phyloP scores from a whole-genome alignment of 2,888 invertebrate genomes.

The Perizoma affinitatum region DNA sequence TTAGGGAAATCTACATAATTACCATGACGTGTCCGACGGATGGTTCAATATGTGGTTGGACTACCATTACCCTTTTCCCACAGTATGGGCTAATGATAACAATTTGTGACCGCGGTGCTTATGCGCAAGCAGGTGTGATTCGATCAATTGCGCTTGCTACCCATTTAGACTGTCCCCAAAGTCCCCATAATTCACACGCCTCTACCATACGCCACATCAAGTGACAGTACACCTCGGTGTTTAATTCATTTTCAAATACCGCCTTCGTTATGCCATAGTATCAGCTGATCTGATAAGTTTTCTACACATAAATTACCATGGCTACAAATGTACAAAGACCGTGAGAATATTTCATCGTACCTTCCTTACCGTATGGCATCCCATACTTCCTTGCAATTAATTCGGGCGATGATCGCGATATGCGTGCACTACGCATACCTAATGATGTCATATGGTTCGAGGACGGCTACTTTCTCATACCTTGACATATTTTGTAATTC shows the following conservation, averaged over 20 bases:
- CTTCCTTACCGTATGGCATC: slow-evolving; percentile 71
- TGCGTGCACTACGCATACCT: slow-evolving; percentile 65
- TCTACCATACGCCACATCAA: slow-evolving; percentile 32
- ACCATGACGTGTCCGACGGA: slow-evolving; percentile 35
- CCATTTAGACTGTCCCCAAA: slow-evolving; percentile 58
- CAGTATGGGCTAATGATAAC: slow-evolving; percentile 58
- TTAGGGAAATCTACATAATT: slow-evolving; percentile 41
- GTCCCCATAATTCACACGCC: slow-evolving; percentile 51
- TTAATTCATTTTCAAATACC: slow-evolving; percentile 21
- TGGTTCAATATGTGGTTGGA: slow-evolving; percentile 36
- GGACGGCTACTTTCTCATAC: slow-evolving; percentile 65
- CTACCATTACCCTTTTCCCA: slow-evolving; percentile 55
- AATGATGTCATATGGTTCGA: slow-evolving; percentile 71
- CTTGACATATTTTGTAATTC: slow-evolving; percentile 45
- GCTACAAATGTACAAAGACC: slow-evolving; percentile 47
- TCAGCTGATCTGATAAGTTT: slow-evolving; percentile 30
- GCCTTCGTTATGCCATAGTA: slow-evolving; percentile 13
- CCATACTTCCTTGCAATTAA: slow-evolving; percentile 79
- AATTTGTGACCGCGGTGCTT: slow-evolving; percentile 50
- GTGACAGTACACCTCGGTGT: slow-evolving; percentile 21
- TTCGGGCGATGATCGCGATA: slow-evolving; percentile 77
- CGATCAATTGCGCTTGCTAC: slow-evolving; percentile 59
- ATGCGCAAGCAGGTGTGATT: slow-evolving; percentile 72
- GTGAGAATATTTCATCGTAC: slow-evolving; percentile 66
- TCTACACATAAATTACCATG: slow-evolving; percentile 28